These are phyloP conservation scores for Monopterus albus DNA, from an alignment of 2,113 vertebrate species.

Conservation along the genomic window DNA sequence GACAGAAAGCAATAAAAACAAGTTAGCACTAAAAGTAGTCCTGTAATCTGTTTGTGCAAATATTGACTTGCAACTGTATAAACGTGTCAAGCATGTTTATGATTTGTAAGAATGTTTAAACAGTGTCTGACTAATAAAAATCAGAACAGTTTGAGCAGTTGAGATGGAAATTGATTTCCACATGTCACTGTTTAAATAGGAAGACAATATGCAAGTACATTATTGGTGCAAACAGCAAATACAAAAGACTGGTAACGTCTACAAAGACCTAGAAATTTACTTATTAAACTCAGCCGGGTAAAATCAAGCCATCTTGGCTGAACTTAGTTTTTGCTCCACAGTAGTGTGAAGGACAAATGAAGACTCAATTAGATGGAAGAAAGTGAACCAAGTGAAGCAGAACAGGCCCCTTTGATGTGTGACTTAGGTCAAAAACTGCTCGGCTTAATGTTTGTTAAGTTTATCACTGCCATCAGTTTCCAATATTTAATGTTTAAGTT, in stretches of 20 bases:
- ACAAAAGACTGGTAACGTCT: background rate
- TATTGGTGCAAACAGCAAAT: too few species aligned
- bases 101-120: too few species aligned
- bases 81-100: background rate
- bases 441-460: background rate
- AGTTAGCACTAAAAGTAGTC: conserved; percentile 2
- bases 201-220: background rate
- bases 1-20: conserved; percentile 57
- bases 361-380: background rate
- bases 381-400: background rate
- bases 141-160: background rate
- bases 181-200: background rate
- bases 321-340: background rate
- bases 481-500: too few species aligned
- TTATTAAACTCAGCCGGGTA: background rate
- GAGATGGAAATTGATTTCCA: background rate
- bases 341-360: background rate
- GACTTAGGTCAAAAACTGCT: background rate
- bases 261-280: background rate
- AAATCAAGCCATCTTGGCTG: background rate
- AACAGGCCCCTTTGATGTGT: background rate
- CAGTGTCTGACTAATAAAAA: background rate
- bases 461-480: background rate
- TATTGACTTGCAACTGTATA: background rate
- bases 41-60: background rate